Evolutionary conservation across 1,140 invertebrate genomes (phyloP), one percentile per base, ranked within the genome.

Genomic region (Akabosia matsudoensis): DNA sequence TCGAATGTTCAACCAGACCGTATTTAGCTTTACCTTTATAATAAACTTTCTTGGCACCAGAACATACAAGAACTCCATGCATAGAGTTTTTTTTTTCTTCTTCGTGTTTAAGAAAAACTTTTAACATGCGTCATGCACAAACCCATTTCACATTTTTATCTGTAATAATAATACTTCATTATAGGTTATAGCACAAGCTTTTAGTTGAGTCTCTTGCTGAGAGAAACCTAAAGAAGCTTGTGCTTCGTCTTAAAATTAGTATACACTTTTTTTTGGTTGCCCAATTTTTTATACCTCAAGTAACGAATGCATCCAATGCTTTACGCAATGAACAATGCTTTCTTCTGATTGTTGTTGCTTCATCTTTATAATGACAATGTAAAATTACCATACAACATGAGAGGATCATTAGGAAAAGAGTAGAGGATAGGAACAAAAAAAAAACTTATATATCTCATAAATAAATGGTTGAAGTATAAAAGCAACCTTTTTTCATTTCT

Each of bases 341-440:
- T 10, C 31, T 31, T 28, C 30, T 67, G 30, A 67, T 56, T 56
- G 54, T 24, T 56, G 10, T 56, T 56, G 30, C 24, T 67, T 22
- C 61, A 67, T 67, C 61, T 67, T 10, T 67, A 67, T 67, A 67
- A 67, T 67, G 61, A n/a, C 31, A 67, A 67, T 67, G 61, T 31
- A 67, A 67, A 67, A 67, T 30, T 67, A 67, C 61, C 26, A 30
- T 30, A 31, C 24, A 67, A 67, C 61, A 67, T 67, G 26, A 67
- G 61, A 67, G 61, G 61, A 67, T 67, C 61, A 67, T 67, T 67
- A 67, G 61, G 30, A 67, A 67, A 67, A n/a, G n/a, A 67, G n/a
- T n/a, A n/a, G n/a, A n/a, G n/a, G n/a, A n/a, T n/a, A n/a, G n/a
- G n/a, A n/a, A n/a, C n/a, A n/a, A n/a, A n/a, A n/a, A n/a, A n/a